These are phyloP conservation scores for Pseudomyrmex sp. DNA, from an alignment of 1,140 invertebrate species.

Conservation along the genomic window DNA sequence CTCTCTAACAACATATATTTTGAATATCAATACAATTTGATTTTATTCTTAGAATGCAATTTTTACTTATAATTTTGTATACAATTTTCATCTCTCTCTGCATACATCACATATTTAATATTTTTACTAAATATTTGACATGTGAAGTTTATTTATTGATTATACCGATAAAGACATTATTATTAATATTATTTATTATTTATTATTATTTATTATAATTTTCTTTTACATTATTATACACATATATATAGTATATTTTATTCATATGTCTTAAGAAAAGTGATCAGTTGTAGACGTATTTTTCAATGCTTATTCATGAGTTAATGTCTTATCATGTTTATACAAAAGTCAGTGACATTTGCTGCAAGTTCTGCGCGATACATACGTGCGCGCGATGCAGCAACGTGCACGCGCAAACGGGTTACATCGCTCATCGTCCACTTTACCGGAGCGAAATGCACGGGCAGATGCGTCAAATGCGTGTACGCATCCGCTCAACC, in stretches of 20 bases:
- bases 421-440: conserved; percentile 59
- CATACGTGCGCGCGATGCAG: background rate
- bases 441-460: conserved; percentile 67
- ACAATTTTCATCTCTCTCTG: background rate
- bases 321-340: background rate
- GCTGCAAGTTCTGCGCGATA: conserved; percentile 16
- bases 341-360: conserved; percentile 31
- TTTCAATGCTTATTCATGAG: background rate
- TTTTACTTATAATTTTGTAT: background rate
- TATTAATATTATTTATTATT: background rate
- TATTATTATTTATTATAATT: background rate
- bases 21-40: background rate
- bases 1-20: background rate
- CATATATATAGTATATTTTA: background rate
- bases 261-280: background rate
- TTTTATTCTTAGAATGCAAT: background rate
- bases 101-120: background rate
- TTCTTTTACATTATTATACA: background rate
- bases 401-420: conserved; percentile 26
- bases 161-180: too few species aligned
- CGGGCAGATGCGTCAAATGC: conserved; percentile 64
- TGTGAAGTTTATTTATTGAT: too few species aligned
- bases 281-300: background rate
- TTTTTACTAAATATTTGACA: too few species aligned
- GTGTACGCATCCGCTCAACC: conserved; percentile 64